These are phyloP conservation scores for Ploceus nigricollis DNA, from an alignment of 2,113 vertebrate genomes.

Conservation along the genomic window DNA sequence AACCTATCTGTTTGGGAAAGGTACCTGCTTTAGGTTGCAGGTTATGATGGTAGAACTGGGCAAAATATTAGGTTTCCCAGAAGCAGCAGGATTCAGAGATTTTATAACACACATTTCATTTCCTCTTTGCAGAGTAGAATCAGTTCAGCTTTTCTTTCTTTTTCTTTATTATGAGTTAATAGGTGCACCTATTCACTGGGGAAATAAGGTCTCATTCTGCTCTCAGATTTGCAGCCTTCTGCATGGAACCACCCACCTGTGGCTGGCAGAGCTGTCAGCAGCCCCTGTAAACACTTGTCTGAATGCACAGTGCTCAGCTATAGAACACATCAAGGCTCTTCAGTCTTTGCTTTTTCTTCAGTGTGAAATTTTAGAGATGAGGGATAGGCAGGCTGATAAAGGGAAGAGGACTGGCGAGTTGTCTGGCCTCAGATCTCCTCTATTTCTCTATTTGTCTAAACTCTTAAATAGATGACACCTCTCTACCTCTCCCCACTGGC, in stretches of 20 bases:
- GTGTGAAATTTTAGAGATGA: not conserved
- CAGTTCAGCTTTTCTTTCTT: not conserved
- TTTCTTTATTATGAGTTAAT: not conserved
- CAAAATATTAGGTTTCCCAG: not conserved
- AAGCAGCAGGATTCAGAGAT: not conserved
- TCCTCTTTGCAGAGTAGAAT: not conserved
- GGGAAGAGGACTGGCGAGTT: not conserved
- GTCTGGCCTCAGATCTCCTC: not conserved
- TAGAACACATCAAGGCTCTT: fast-evolving
- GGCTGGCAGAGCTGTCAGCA: not conserved
- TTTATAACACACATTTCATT: not conserved
- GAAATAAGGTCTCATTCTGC: not conserved
- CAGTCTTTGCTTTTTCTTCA: not conserved
- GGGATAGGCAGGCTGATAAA: not conserved
- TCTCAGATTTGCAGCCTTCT: not conserved
- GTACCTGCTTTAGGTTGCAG: not conserved
- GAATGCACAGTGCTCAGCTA: not conserved
- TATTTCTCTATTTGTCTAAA: not conserved
- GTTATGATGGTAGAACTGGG: not conserved
- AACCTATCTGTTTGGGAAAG: not conserved
- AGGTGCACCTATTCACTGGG: not conserved
- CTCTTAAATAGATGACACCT: not conserved
- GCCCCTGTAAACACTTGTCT: not conserved
- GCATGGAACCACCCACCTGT: not conserved
- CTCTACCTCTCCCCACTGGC: not conserved